These are phyloP conservation scores for Garra rufa DNA, from an alignment of 2,113 vertebrate genomes.

Conservation along the genomic window DNA sequence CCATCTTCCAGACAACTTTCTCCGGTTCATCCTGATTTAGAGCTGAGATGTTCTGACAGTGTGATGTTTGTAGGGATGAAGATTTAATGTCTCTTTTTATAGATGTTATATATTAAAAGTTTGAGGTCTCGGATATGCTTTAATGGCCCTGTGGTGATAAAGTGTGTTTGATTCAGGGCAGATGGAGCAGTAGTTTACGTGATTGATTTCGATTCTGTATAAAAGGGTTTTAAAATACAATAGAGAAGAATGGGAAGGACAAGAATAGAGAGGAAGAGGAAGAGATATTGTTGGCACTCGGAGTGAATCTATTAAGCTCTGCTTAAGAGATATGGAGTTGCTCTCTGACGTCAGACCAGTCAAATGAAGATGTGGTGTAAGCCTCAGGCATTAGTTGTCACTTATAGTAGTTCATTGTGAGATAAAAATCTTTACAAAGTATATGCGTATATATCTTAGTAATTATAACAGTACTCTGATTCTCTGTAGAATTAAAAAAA, in stretches of 20 bases:
- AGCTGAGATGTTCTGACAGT: constrained; percentile 7
- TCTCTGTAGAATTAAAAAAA: too few relatives aligned
- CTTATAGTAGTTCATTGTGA: constrained; percentile 29
- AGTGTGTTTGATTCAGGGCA: constrained; percentile 1
- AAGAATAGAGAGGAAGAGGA: constrained; percentile 1
- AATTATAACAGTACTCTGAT: background rate
- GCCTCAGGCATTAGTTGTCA: constrained; percentile 38
- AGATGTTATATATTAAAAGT: constrained; percentile 14
- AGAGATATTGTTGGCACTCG: constrained; percentile 14
- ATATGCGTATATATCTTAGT: background rate
- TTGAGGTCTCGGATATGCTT: constrained; percentile 11
- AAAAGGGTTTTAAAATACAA: constrained; percentile 12
- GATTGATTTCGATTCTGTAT: constrained; percentile 18
- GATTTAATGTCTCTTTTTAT: constrained; percentile 22
- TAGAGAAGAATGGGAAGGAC: background rate
- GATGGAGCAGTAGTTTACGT: background rate
- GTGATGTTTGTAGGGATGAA: background rate
- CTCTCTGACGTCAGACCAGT: constrained; percentile 39
- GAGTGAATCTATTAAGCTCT: constrained; percentile 22
- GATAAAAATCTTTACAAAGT: constrained; percentile 7
- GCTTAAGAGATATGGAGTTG: constrained; percentile 1
- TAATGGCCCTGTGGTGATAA: constrained; percentile 15
- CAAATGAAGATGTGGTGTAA: constrained; percentile 43
- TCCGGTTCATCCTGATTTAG: constrained; percentile 20
- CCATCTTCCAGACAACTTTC: background rate